These are phyloP conservation scores for Megathymus violae DNA, from an alignment of 1,140 invertebrate genomes.

Conservation along the genomic window DNA sequence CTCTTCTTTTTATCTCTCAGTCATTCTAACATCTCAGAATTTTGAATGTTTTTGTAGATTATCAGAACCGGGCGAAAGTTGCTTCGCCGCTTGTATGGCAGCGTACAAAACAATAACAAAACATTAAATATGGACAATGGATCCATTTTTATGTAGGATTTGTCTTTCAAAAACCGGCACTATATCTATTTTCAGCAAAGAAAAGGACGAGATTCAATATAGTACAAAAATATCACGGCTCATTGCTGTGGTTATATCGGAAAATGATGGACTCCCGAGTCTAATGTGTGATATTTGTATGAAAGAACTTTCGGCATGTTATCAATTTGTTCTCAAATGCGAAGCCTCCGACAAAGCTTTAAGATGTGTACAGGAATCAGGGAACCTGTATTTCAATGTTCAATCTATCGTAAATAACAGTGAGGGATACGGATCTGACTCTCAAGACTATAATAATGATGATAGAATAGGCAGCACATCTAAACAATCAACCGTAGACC, in stretches of 20 bases:
- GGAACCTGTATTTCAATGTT: slow-evolving; percentile 38
- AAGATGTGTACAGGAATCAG: slow-evolving; percentile 40
- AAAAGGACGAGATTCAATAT: slow-evolving; percentile 57
- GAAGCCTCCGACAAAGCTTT: slow-evolving; percentile 67
- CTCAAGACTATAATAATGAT: slow-evolving; percentile 40
- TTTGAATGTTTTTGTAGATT: too few relatives aligned
- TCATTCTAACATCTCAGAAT: too few relatives aligned
- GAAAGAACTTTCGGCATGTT: slow-evolving; percentile 54
- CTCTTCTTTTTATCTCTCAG: too few relatives aligned
- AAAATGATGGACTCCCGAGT: slow-evolving; percentile 67
- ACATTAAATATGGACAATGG: slow-evolving; percentile 43
- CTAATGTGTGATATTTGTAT: slow-evolving; percentile 62
- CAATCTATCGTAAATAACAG: slow-evolving; percentile 46
- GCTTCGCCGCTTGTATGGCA: neutral
- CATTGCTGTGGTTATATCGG: slow-evolving; percentile 55
- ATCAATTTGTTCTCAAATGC: slow-evolving; percentile 69
- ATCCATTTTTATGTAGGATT: slow-evolving; percentile 63
- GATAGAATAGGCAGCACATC: slow-evolving; percentile 13
- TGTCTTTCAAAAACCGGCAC: slow-evolving; percentile 63
- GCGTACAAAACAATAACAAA: neutral
- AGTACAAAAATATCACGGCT: slow-evolving; percentile 64
- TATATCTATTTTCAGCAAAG: slow-evolving; percentile 62
- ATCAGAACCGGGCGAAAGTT: too few relatives aligned
- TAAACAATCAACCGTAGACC: slow-evolving; percentile 18
- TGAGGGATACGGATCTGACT: slow-evolving; percentile 45